Conservation (phyloP, 2,113 vertebrate genomes). For the Axis porcinus region DNA sequence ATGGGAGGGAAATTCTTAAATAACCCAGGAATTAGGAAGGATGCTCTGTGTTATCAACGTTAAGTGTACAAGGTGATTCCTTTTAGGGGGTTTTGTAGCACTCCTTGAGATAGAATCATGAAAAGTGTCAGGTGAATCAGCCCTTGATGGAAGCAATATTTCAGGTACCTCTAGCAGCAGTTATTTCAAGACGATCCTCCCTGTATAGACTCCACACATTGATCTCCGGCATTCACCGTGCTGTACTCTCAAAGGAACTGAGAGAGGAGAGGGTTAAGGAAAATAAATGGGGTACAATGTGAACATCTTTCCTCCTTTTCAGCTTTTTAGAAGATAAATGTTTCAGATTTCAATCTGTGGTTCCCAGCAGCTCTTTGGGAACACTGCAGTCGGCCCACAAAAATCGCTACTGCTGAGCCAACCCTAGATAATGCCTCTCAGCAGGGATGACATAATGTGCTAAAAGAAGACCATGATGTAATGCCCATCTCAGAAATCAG, state of each 20-base stretch:
- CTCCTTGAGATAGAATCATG: not conserved
- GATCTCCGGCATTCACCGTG: not conserved
- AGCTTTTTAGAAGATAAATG: slow-evolving; percentile 83
- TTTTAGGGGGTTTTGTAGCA: slow-evolving; percentile 32
- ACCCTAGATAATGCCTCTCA: slow-evolving; percentile 85
- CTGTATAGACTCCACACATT: not conserved
- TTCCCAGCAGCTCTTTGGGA: slow-evolving; percentile 85
- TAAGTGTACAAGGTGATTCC: not conserved
- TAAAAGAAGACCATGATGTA: slow-evolving; percentile 90
- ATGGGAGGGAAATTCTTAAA: not conserved
- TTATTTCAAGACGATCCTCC: not conserved
- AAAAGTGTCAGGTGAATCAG: slow-evolving; percentile 25
- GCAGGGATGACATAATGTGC: slow-evolving; percentile 89
- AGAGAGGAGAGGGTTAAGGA: slow-evolving; percentile 76
- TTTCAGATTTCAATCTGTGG: slow-evolving; percentile 85
- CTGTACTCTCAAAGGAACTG: not conserved
- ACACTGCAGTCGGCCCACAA: slow-evolving; percentile 84
- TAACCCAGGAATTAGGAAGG: not conserved
- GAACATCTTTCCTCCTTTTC: slow-evolving; percentile 78
- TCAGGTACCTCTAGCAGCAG: not conserved
- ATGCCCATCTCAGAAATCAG: slow-evolving; percentile 83
- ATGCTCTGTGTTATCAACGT: not conserved
- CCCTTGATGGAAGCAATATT: not conserved
- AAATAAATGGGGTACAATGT: slow-evolving; percentile 72
- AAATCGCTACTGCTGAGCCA: slow-evolving; percentile 85